Conservation (phyloP, 1,140 invertebrate species). For the Chlorops oryzae region DNA sequence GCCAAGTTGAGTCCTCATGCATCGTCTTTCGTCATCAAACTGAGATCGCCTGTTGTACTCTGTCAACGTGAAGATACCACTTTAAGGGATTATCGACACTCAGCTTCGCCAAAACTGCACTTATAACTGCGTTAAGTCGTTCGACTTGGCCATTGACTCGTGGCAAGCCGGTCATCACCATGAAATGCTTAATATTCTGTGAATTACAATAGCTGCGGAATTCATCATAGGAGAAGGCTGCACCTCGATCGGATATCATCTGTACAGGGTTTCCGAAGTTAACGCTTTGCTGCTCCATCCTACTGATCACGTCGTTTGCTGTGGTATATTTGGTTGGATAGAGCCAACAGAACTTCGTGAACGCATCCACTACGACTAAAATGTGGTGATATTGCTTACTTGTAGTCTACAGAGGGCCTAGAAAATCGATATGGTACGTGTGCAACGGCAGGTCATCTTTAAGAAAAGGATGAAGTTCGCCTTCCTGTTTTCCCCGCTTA, state of each 20-base stretch:
- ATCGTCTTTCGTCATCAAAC: too few relatives aligned
- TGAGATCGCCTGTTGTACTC: conserved; percentile 2
- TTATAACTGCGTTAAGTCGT: conserved; percentile 4
- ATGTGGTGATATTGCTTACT: conserved; percentile 32
- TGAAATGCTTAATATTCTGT: conserved; percentile 21
- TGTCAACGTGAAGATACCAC: conserved; percentile 1
- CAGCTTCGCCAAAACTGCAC: neutral
- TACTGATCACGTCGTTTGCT: conserved; percentile 23
- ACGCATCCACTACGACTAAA: conserved; percentile 25
- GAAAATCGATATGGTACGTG: conserved; percentile 14
- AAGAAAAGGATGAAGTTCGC: conserved; percentile 27
- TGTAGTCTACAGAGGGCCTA: conserved; percentile 27
- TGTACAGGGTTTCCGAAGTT: conserved; percentile 33
- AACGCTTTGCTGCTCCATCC: conserved; percentile 23
- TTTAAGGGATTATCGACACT: neutral
- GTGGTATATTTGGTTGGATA: conserved; percentile 24
- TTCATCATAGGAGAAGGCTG: conserved; percentile 21
- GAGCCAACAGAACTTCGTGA: conserved; percentile 44
- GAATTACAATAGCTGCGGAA: conserved; percentile 33
- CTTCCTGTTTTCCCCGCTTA: conserved; percentile 45
- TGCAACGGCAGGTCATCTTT: conserved; percentile 26
- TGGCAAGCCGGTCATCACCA: conserved; percentile 31
- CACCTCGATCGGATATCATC: conserved; percentile 6
- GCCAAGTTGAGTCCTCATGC: conserved; percentile 20
- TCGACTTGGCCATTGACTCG: conserved; percentile 36